phyloP scores from a whole-genome alignment of 92 coral and sea anemone genomes.

The Epizoanthus scotinus region DNA sequence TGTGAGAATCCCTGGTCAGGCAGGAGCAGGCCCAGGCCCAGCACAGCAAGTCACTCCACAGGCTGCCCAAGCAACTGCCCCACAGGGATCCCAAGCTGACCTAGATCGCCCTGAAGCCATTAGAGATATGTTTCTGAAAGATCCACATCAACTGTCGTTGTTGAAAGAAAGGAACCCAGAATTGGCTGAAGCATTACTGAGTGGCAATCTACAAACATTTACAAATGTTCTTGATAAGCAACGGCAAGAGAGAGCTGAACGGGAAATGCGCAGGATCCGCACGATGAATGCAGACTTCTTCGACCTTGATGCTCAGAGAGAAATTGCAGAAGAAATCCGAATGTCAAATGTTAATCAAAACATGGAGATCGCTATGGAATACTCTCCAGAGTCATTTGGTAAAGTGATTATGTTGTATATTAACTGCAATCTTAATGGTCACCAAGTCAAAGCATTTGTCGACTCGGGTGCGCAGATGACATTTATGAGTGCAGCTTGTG shows the following conservation, averaged over 20 bases:
- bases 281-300: constrained; percentile 93
- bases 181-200: constrained; percentile 81
- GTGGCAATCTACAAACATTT: constrained; percentile 79
- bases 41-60: constrained; percentile 16
- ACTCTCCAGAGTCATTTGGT: constrained; percentile 94
- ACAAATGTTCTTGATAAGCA: constrained; percentile 74
- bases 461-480: constrained; percentile 99
- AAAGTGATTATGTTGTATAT: constrained; percentile 91
- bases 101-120: constrained; percentile 76
- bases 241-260: constrained; percentile 76
- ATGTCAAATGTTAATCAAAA: constrained; percentile 90
- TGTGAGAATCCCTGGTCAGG: constrained; percentile 66
- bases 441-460: constrained; percentile 96
- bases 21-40: constrained; percentile 37
- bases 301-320: constrained; percentile 89
- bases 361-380: constrained; percentile 98
- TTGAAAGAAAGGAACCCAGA: constrained; percentile 93
- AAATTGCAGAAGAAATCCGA: constrained; percentile 95
- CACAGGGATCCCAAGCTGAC: constrained; percentile 50
- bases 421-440: constrained; percentile 90
- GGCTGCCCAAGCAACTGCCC: constrained; percentile 26
- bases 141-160: constrained; percentile 86
- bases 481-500: constrained; percentile 98
- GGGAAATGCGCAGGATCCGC: constrained; percentile 83
- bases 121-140: constrained; percentile 83